Evolutionary conservation across 2,797 vertebrate species (phyloP), one percentile per base, ranked within the genome.

Genomic region (Iguana delicatissima): DNA sequence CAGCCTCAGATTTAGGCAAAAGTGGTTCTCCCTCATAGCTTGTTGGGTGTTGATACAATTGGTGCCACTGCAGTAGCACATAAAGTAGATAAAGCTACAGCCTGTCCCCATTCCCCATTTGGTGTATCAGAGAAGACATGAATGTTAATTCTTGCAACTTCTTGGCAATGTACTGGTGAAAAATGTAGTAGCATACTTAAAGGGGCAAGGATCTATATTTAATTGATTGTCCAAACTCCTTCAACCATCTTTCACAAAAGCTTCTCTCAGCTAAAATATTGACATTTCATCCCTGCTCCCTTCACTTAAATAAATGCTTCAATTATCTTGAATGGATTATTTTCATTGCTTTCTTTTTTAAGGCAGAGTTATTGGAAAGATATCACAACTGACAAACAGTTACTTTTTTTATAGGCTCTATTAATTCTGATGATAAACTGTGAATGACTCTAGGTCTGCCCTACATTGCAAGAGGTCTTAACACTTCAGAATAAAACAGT

Each of bases 251-350:
- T 69, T 91, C 57, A 91, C 80, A 86, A 50, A 76, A 85, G 91
- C 72, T 35, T 50, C 29, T 13, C 9, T 46, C 77, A 79, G 42
- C 29, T 89, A 3, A 87, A 79, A 22, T 74, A 72, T 89, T 87
- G 73, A 38, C 55, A 50, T 89, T 93, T 93, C 80, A 55, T 79
- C 72, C 91, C 81, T 89, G 91, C 86, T 91, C 42, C 29, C 42
- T 90, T 92, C 29, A 80, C 89, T 55, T 91, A 76, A 77, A 92
- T 77, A 92, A 90, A 91, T 94, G 46, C 64, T 90, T 94, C 86
- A 92, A 57, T 94, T 91, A 92, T 67, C 72, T 90, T 92, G 77
- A 91, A 91, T 74, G 20, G n/a, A 91, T 85, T 92, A 62, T 84
- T 92, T 90, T 76, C 59, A 76, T 50, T 86, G 74, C 50, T 1